Percentiles rank a stretch among this genome's conserved stretches.
Conservation (phyloP, 2,888 invertebrate genomes). For the Heliconius charithonia region DNA sequence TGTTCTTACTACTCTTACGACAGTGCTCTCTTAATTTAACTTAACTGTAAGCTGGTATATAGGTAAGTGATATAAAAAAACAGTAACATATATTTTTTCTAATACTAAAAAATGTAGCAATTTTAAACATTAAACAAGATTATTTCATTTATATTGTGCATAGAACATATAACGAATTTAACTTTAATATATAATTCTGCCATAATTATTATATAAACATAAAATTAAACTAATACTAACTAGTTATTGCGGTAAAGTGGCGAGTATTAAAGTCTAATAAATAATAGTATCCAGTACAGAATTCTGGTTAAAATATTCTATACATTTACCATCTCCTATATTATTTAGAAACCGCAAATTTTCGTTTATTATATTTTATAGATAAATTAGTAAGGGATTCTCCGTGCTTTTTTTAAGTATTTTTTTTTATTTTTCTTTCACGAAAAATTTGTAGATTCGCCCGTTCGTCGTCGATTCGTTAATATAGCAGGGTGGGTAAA, state of each 20-base stretch:
- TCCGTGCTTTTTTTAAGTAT: background rate
- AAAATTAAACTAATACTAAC: slow-evolving; percentile 19
- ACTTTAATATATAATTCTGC: slow-evolving; percentile 15
- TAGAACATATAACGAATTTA: background rate
- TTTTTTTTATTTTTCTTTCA: background rate
- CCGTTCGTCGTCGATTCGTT: too few species aligned
- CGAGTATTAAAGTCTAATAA: slow-evolving; percentile 23
- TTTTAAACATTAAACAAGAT: background rate
- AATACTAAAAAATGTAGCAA: background rate
- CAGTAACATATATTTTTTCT: background rate
- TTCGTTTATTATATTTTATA: background rate
- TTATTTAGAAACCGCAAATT: background rate
- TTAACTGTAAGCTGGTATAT: too few species aligned
- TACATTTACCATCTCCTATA: background rate
- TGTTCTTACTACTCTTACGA: too few species aligned
- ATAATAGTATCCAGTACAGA: slow-evolving; percentile 25
- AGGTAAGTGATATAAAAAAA: too few species aligned
- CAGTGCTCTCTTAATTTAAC: too few species aligned
- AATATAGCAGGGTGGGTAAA: background rate
- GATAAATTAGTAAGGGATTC: background rate
- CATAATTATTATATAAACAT: slow-evolving; percentile 17
- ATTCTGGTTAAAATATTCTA: slow-evolving; percentile 55
- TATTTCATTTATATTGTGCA: too few species aligned
- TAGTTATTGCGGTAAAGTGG: slow-evolving; percentile 24
- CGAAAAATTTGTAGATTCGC: background rate